phyloP scores from a whole-genome alignment of 2,888 invertebrate genomes.

The Rhaphigaster nebulosa region DNA sequence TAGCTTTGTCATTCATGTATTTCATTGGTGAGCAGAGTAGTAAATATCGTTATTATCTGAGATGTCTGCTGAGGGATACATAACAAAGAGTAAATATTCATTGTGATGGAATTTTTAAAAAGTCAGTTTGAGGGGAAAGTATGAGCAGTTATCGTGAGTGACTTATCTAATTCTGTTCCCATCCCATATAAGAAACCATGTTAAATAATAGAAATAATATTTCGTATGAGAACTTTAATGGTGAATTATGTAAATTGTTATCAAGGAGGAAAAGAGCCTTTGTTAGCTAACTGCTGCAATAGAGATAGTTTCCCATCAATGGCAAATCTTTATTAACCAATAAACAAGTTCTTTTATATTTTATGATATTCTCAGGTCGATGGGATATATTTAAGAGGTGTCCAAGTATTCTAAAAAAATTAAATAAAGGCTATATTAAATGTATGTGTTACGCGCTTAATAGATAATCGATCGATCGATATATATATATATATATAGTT shows the following conservation, averaged over 20 bases:
- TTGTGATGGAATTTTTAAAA: neutral
- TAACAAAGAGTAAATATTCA: neutral
- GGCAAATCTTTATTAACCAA: neutral
- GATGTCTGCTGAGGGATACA: no score
- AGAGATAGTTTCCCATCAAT: neutral
- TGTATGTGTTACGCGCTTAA: no score
- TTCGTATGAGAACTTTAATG: slow-evolving; percentile 9
- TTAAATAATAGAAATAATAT: slow-evolving; percentile 1
- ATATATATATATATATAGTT: no score
- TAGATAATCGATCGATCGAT: no score
- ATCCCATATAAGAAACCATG: neutral
- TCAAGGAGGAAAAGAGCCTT: neutral
- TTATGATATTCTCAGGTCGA: neutral
- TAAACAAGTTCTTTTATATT: neutral
- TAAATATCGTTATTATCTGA: no score
- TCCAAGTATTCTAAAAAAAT: neutral
- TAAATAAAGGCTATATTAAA: neutral
- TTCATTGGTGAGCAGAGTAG: no score
- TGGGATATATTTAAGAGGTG: neutral
- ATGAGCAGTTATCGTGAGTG: neutral
- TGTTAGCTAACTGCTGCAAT: neutral
- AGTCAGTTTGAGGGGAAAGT: neutral
- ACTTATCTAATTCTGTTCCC: slow-evolving; percentile 10
- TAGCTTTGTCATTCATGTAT: no score
- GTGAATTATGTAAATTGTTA: slow-evolving; percentile 1